A percentile compares a stretch with the other conserved stretches of the same genome.
These are phyloP conservation scores for Drosophila neutralis DNA, from an alignment of 2,888 invertebrate species.

Conservation along the genomic window DNA sequence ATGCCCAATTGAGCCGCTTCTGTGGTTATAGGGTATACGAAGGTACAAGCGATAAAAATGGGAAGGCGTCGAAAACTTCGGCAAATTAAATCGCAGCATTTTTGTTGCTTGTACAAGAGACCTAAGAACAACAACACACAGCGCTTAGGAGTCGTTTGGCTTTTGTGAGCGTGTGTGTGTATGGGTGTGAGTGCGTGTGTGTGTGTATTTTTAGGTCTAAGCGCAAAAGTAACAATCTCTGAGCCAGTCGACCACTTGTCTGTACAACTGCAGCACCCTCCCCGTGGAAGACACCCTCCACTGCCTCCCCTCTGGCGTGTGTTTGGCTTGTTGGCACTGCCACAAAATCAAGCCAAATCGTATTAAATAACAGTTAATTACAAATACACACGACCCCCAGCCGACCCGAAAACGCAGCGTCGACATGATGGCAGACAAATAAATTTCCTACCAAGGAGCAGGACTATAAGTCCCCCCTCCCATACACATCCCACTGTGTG, in stretches of 20 bases:
- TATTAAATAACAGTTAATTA: slow-evolving; percentile 79
- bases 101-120: slow-evolving; percentile 30
- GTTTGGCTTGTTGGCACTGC: slow-evolving; percentile 46
- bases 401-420: slow-evolving; percentile 47
- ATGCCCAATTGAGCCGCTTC: background rate
- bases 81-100: slow-evolving; percentile 71
- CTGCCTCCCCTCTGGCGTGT: slow-evolving; percentile 7
- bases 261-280: slow-evolving; percentile 9
- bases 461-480: background rate
- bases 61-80: slow-evolving; percentile 64
- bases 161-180: slow-evolving; percentile 16
- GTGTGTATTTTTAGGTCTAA: slow-evolving; percentile 41
- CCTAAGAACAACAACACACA: slow-evolving; percentile 16
- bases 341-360: slow-evolving; percentile 71
- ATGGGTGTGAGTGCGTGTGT: slow-evolving; percentile 33
- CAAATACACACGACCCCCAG: slow-evolving; percentile 57
- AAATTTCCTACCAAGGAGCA: slow-evolving; percentile 40
- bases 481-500: slow-evolving; percentile 13
- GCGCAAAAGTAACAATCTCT: slow-evolving; percentile 45
- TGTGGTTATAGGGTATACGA: slow-evolving; percentile 40
- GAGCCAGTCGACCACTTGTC: slow-evolving; percentile 52
- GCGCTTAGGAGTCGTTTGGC: slow-evolving; percentile 31
- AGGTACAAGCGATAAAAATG: slow-evolving; percentile 57
- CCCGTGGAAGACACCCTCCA: too few relatives aligned
- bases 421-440: slow-evolving; percentile 56